Percentiles rank a stretch among this genome's conserved stretches.
phyloP scores from a whole-genome alignment of 2,888 invertebrate species.

The Zaprionus obscuricornis region DNA sequence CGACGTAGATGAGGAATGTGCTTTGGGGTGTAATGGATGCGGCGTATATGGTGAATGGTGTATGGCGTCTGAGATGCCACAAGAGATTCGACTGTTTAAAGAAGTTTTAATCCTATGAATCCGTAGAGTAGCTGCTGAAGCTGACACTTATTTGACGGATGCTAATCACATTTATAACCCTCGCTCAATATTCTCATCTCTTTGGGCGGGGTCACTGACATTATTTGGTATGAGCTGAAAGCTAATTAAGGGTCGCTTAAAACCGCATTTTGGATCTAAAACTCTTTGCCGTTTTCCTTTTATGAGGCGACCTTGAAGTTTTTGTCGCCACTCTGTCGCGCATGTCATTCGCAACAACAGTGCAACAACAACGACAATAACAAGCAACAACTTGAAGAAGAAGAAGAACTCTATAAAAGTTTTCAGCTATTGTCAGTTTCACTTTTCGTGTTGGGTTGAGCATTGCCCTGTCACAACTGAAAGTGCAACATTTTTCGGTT shows the following conservation, averaged over 20 bases:
- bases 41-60: constrained; percentile 36
- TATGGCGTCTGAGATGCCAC: too few relatives aligned
- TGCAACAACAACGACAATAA: constrained; percentile 3
- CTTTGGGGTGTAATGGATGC: constrained; percentile 17
- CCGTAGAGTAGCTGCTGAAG: constrained; percentile 20
- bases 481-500: constrained; percentile 35
- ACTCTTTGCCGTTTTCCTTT: constrained; percentile 6
- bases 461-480: constrained; percentile 36
- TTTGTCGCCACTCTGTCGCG: constrained; percentile 57
- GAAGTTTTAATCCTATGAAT: constrained; percentile 39
- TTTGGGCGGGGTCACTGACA: constrained; percentile 25
- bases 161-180: constrained; percentile 42
- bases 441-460: constrained; percentile 44
- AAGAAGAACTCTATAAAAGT: constrained; percentile 35
- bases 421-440: constrained; percentile 64
- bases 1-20: constrained; percentile 8
- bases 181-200: background rate
- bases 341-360: constrained; percentile 40
- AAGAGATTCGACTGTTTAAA: constrained; percentile 18
- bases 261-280: constrained; percentile 2
- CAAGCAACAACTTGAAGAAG: constrained; percentile 11
- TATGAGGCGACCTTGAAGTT: constrained; percentile 62
- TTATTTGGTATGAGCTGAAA: background rate
- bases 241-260: constrained; percentile 33
- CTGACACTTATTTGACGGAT: constrained; percentile 37